These are phyloP conservation scores for Platichthys flesus DNA, from an alignment of 2,113 vertebrate species.

Conservation along the genomic window DNA sequence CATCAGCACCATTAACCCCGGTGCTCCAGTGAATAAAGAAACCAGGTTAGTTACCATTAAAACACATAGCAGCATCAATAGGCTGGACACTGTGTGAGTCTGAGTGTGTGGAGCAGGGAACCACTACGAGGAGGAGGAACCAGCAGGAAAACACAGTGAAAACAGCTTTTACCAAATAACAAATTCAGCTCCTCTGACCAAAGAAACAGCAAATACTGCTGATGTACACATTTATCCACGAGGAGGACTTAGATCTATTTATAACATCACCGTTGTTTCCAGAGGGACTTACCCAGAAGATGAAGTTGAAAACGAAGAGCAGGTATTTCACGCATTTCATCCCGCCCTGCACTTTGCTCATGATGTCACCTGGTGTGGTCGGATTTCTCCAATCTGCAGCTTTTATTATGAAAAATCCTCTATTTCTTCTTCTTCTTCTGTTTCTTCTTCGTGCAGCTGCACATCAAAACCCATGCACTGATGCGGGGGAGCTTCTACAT, in stretches of 20 bases:
- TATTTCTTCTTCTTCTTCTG: background rate
- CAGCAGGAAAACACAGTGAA: too few species aligned
- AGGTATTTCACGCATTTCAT: constrained; percentile 96
- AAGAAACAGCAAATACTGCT: too few species aligned
- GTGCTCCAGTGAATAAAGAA: background rate
- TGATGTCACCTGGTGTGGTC: constrained; percentile 56
- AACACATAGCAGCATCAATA: background rate
- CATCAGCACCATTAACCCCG: background rate
- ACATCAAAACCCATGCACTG: constrained; percentile 41
- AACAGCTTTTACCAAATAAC: background rate
- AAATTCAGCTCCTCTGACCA: background rate
- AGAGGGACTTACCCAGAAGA: constrained; percentile 90
- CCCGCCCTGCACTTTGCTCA: constrained; percentile 88
- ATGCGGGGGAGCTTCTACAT: constrained; percentile 38
- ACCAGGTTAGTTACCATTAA: constrained; percentile 9
- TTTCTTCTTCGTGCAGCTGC: constrained; percentile 14
- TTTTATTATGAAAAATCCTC: background rate
- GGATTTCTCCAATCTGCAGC: constrained; percentile 14
- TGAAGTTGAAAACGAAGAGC: constrained; percentile 94
- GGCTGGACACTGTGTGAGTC: background rate
- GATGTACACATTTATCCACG: background rate
- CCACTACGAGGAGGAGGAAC: too few species aligned
- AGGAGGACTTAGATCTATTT: background rate
- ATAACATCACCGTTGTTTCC: background rate
- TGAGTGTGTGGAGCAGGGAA: background rate